phyloP scores from a whole-genome alignment of 1,140 invertebrate species.

The Cotesia vestalis region DNA sequence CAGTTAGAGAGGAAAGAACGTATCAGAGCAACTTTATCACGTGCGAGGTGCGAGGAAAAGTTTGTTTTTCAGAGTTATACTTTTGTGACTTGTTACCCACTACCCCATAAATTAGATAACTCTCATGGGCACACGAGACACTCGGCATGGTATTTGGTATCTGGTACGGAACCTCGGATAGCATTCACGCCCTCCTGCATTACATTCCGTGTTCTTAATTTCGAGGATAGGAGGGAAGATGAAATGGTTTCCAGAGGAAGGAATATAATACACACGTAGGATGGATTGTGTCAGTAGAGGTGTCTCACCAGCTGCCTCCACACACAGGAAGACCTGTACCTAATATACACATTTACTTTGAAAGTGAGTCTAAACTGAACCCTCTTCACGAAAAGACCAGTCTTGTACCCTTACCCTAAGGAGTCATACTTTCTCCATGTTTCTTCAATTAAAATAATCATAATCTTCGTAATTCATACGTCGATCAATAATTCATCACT shows the following conservation, averaged over 20 bases:
- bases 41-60: conserved; percentile 11
- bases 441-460: too few relatives aligned
- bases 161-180: conserved; percentile 33
- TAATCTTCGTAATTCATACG: too few relatives aligned
- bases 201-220: conserved; percentile 21
- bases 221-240: conserved; percentile 33
- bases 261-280: too few relatives aligned
- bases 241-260: conserved; percentile 19
- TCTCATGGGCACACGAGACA: conserved; percentile 38
- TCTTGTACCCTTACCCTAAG: too few relatives aligned
- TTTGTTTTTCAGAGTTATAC: background rate
- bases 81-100: conserved; percentile 38
- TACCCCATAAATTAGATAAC: conserved; percentile 48
- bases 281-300: too few relatives aligned
- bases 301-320: conserved; percentile 24
- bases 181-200: conserved; percentile 30
- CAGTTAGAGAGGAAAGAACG: background rate
- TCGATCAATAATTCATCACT: background rate
- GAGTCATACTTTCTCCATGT: too few relatives aligned
- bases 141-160: conserved; percentile 22
- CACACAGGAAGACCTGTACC: background rate
- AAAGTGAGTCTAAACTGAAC: background rate
- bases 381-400: conserved; percentile 10
- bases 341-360: too few relatives aligned
- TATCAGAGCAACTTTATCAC: conserved; percentile 8